phyloP scores from a whole-genome alignment of 2,888 invertebrate species.

The Rutpela maculata region DNA sequence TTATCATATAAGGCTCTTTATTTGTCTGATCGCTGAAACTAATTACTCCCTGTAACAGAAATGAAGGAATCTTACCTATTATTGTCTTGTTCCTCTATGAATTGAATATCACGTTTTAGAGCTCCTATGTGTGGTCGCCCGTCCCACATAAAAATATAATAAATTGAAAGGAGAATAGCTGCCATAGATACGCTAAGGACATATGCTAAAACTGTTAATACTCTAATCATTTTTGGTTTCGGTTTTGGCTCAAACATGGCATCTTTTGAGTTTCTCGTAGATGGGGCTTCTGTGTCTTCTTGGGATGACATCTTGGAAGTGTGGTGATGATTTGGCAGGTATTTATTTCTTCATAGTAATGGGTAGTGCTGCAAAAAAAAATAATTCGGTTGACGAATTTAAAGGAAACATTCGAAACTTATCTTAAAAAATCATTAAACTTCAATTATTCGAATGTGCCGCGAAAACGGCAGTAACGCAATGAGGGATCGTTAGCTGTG shows the following conservation, averaged over 20 bases:
- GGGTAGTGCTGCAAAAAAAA: neutral
- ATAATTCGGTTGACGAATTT: too few relatives aligned
- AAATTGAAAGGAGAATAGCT: conserved; percentile 86
- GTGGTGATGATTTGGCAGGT: conserved; percentile 9
- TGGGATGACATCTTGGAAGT: conserved; percentile 58
- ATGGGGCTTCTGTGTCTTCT: conserved; percentile 57
- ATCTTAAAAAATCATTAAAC: too few relatives aligned
- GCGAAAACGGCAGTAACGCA: too few relatives aligned
- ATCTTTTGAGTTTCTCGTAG: conserved; percentile 51
- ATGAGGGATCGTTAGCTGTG: too few relatives aligned
- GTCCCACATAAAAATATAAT: conserved; percentile 89
- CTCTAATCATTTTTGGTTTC: conserved; percentile 75
- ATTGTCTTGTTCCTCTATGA: conserved; percentile 22
- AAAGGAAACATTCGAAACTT: too few relatives aligned
- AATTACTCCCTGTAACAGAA: too few relatives aligned
- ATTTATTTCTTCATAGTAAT: conserved; percentile 20
- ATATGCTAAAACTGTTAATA: conserved; percentile 88
- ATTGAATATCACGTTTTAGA: conserved; percentile 26
- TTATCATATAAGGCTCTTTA: too few relatives aligned
- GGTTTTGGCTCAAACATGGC: conserved; percentile 64
- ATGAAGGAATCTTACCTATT: neutral
- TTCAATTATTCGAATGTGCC: too few relatives aligned
- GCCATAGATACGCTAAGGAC: conserved; percentile 90
- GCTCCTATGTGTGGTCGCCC: conserved; percentile 76
- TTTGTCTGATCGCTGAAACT: too few relatives aligned